Base-by-base conservation (phyloP, 2,797 vertebrate genomes). In the Microctenopoma stevenorrisi region DNA sequence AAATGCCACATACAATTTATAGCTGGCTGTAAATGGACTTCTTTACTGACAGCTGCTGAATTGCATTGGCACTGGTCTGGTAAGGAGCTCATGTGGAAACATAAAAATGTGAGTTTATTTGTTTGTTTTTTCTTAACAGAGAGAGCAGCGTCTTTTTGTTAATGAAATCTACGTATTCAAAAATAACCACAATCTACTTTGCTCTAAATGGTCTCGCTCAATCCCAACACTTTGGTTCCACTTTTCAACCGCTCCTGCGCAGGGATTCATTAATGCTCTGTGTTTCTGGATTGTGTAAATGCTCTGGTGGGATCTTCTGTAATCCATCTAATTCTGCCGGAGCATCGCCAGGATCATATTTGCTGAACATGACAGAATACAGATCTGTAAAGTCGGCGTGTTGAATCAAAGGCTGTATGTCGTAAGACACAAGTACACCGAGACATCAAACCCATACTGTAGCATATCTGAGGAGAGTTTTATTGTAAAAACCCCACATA, bases 1-100 rank as follows among this genome's bases (percentile, higher is more conserved):
- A 81, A 74, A 84, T 56, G 78, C 28, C 77, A 71, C 58, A 42
- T 63, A 47, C 37, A 70, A 59, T 82, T 80, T 75, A 79, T 26
- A 43, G 70, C 67, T 49, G 60, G 18, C 61, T 60, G 30, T 46
- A 55, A 82, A 76, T 11, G 48, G 61, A 55, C 51, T 46, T 64
- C 66, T 56, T 78, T 70, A 68, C 57, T 79, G 81, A 84, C 79
- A 86, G 81, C 76, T 82, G 64, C 47, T 87, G 74, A 69, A 83
- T 59, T 82, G 73, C 75, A 79, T 40, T 72, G 66, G 64, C 52
- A 48, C 51, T 40, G 61, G 68, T 66, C 62, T 78, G 72, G 28
- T 30, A 30, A 30, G 28, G 3, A 30, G 28, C 28, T 30, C 28
- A 3, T 30, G 28, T 30, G 28, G 5, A 6, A 3, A 30, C 13